These are phyloP conservation scores for Phoxinus phoxinus DNA, from an alignment of 2,113 vertebrate species.

Conservation along the genomic window DNA sequence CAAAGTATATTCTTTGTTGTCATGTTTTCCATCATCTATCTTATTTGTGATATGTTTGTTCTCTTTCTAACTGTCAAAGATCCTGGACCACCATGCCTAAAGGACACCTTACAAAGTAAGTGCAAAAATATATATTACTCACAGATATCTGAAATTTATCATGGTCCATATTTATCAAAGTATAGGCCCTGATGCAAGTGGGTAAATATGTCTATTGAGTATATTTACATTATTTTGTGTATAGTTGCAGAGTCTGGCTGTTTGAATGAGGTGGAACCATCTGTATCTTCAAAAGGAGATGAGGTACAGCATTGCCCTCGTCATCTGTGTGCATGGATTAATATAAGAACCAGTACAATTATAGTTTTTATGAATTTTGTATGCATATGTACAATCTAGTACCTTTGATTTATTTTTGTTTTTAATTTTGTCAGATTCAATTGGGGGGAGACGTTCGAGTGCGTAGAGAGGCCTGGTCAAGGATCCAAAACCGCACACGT, in stretches of 20 bases:
- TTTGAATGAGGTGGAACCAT: too few relatives aligned
- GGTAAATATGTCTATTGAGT: too few relatives aligned
- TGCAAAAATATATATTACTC: not conserved
- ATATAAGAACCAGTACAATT: too few relatives aligned
- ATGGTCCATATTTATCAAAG: too few relatives aligned
- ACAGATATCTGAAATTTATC: not conserved
- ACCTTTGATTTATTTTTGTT: not conserved
- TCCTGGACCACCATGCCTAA: not conserved
- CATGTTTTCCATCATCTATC: not conserved
- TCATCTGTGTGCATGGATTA: too few relatives aligned
- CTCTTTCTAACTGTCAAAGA: constrained; percentile 4
- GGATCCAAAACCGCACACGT: not conserved
- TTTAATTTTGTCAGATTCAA: constrained; percentile 5
- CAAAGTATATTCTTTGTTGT: not conserved
- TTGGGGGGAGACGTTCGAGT: not conserved
- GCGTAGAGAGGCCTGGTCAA: constrained; percentile 1
- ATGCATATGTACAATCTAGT: not conserved
- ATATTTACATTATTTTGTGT: too few relatives aligned
- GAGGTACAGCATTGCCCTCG: too few relatives aligned
- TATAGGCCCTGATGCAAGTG: too few relatives aligned
- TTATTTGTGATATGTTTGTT: not conserved
- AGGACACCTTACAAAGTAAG: not conserved
- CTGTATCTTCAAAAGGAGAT: too few relatives aligned
- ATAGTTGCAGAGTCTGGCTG: too few relatives aligned
- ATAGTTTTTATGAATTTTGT: not conserved